Evolutionary conservation across 2,797 vertebrate species (phyloP), one percentile per base, ranked within the genome.

Genomic region (Falco biarmicus): DNA sequence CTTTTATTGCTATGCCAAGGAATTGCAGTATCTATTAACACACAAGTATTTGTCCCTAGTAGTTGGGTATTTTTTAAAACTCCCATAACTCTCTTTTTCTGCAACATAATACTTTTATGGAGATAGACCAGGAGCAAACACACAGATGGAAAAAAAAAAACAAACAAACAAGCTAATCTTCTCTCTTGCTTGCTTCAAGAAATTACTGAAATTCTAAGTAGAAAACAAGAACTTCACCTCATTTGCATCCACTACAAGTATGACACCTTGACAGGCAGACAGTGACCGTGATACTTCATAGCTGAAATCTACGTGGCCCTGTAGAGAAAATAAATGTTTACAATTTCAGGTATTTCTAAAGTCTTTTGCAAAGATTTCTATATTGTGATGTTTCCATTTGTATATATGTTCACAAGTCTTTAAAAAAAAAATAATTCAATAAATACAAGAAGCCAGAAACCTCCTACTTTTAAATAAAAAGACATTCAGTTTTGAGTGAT

Each of bases 241-340:
- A 98, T 99, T 99, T 92, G 99, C 99, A 96, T 99, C 99, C 4
- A 99, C 98, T 37, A 99, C 98, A 90, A 99, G 97, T 95, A 99
- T 97, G 91, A 99, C 99, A 60, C 99, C 99, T 93, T 99, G 99
- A 89, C 99, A 99, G 21, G 99, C 99, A 39, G 99, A 99, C 6
- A 99, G 98, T 0, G 99, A 99, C 19, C 99, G 98, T 28, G 99
- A 99, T 4, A 99, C 99, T 96, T 99, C 99, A 84, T 99, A 99
- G 97, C 98, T 99, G 98, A 99, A 99, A 98, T 99, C 99, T 57
- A 99, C 99, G 0, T 99, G 99, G 79, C 99, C 99, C 99, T 99
- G 88, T 16, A 63, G 64, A 96, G 71, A 95, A 92, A 96, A 76
- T 1, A 95, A 45, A 63, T 9, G 6, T 65, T 68, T 65, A 37